Base-by-base conservation (phyloP, 2,888 invertebrate species). In the Oconnorella tubifera region DNA sequence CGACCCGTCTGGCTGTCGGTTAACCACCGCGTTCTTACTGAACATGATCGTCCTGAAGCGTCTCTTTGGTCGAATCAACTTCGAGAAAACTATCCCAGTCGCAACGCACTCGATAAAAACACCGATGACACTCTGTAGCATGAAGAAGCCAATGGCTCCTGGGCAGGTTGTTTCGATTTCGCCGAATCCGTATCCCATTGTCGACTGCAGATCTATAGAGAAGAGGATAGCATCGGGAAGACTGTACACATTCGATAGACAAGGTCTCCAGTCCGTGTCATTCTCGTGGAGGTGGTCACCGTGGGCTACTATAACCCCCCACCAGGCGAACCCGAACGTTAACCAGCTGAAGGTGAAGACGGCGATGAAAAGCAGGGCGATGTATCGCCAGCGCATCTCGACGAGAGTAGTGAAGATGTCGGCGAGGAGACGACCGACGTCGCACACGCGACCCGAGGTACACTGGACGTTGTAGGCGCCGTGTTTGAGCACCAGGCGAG, bases 1-100 rank as follows among this genome's bases (percentile, higher is more conserved):
- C 29, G 75, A 73, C 2, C 81, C 81, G 64, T 83, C 81, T 57
- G 82, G 76, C 56, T 77, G 71, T 77, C 92, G 91, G 75, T 96
- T 89, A 68, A 93, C 91, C 29, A 94, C 92, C 77, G 91, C 89
- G 69, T 40, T 10, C 40, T 10, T 14, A 10, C 53, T 94, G 84
- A 96, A 97, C 73, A 96, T 86, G 75, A 97, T 85, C 62, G 96
- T 97, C 83, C 94, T 92, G 27, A 95, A 90, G 69, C 96, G 87
- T 82, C 94, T 93, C 84, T 95, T 94, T 62, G 96, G 96, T 72
- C 96, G 86, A 0, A 70, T 62, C 74, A 97, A 85, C 83, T 97
- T 97, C 74, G 95, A 93, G 78, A 98, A 96, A 4, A 90, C 88
- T 56, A 90, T 87, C 67, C 89, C 89, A 33, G 91, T 90, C 51